Percentiles rank a stretch among this genome's conserved stretches.
These are phyloP conservation scores for Xiphydria camelus DNA, from an alignment of 2,888 invertebrate genomes.

Conservation along the genomic window DNA sequence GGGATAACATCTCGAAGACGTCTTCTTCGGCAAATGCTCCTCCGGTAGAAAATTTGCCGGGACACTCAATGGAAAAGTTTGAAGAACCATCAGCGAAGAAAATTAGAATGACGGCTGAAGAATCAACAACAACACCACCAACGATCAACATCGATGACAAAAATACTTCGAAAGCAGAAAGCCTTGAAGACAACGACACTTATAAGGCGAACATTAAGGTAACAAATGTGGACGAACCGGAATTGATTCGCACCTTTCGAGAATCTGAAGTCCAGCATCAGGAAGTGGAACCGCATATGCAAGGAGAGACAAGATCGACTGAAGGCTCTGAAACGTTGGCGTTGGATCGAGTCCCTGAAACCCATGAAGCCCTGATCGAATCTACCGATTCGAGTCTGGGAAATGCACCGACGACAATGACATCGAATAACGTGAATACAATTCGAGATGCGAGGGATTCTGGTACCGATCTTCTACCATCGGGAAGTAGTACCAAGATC, in stretches of 20 bases:
- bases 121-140: too few relatives aligned
- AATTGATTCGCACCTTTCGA: not conserved
- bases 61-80: too few relatives aligned
- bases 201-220: too few relatives aligned
- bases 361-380: not conserved
- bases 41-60: too few relatives aligned
- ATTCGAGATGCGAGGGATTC: too few relatives aligned
- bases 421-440: too few relatives aligned
- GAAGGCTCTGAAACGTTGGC: conserved; percentile 1
- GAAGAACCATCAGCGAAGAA: not conserved
- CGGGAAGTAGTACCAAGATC: too few relatives aligned
- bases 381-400: not conserved
- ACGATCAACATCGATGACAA: not conserved
- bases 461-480: too few relatives aligned
- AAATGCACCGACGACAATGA: not conserved
- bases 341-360: conserved; percentile 3
- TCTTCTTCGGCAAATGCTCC: too few relatives aligned
- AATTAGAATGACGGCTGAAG: not conserved
- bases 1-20: too few relatives aligned
- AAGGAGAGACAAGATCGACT: conserved; percentile 3
- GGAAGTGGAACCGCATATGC: conserved; percentile 5
- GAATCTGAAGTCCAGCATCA: not conserved
- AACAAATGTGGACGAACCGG: not conserved
- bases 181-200: too few relatives aligned
- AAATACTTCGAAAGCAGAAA: not conserved